Evolutionary conservation across 2,797 vertebrate species (phyloP).

Genomic region (Poeciliopsis presidionis): DNA sequence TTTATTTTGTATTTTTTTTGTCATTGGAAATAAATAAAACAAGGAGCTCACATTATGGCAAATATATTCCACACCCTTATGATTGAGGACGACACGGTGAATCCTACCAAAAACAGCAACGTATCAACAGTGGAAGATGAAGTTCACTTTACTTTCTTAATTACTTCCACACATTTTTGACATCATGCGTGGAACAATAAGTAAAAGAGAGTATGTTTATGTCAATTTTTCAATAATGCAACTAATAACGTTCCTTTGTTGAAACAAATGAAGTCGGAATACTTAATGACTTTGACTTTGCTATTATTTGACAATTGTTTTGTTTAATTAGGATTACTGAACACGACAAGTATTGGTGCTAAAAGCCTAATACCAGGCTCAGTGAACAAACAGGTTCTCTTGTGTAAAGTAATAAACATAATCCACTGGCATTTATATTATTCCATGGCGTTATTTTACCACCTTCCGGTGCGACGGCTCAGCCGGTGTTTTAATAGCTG

Average conservation of each 20-base stretch:
- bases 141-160: neutral
- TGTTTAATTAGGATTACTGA: neutral
- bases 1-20: neutral
- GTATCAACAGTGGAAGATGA: neutral
- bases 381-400: neutral
- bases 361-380: neutral
- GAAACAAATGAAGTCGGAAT: neutral
- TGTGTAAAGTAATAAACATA: neutral
- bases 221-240: neutral
- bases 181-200: neutral
- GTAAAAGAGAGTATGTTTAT: neutral
- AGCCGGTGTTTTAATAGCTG: slow-evolving; percentile 38
- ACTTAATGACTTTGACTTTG: neutral
- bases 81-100: neutral
- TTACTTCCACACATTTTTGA: neutral
- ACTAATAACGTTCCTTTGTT: neutral
- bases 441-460: neutral
- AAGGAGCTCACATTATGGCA: neutral
- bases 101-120: neutral
- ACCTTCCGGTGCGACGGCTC: slow-evolving; percentile 22
- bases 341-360: neutral
- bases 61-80: neutral
- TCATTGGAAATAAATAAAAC: neutral
- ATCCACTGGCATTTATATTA: neutral
- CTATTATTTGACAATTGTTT: neutral